Percentiles rank a stretch among this genome's conserved stretches.
These are phyloP conservation scores for Epizoanthus rinbou DNA, from an alignment of 92 coral and sea anemone species.

Conservation along the genomic window DNA sequence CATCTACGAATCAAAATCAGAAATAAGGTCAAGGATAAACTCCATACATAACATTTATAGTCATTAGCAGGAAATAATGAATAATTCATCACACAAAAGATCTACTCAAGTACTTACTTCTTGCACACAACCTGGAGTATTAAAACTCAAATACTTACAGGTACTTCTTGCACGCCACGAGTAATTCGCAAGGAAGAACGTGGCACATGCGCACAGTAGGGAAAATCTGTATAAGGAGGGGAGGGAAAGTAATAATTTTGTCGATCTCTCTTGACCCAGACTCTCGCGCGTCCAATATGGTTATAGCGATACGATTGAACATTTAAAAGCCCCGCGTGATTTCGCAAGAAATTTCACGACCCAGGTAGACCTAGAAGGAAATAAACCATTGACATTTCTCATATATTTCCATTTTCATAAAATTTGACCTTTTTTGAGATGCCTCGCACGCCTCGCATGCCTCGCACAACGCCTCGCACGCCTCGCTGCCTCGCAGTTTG, in stretches of 20 bases:
- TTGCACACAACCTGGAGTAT: no score
- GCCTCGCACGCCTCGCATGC: no score
- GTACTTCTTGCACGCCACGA: no score
- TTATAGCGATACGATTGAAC: background rate
- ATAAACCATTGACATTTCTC: background rate
- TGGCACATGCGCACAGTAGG: background rate
- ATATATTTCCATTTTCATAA: background rate
- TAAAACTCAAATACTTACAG: no score
- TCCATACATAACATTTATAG: constrained; percentile 19
- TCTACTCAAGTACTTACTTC: background rate
- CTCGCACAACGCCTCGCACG: background rate
- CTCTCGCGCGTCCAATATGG: constrained; percentile 12
- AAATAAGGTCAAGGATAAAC: background rate
- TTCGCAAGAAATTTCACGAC: background rate
- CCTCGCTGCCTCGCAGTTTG: background rate
- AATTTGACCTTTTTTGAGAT: background rate
- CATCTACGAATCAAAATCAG: constrained; percentile 41
- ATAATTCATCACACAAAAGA: constrained; percentile 34
- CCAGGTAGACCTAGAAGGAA: background rate
- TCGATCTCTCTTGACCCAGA: constrained; percentile 40
- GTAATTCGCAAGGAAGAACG: constrained; percentile 7
- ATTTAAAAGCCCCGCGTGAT: background rate
- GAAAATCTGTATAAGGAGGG: constrained; percentile 14
- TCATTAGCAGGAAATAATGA: constrained; percentile 30
- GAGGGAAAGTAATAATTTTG: constrained; percentile 36